Base-by-base conservation (phyloP, 1,140 invertebrate species). In the Ephestia elutella region DNA sequence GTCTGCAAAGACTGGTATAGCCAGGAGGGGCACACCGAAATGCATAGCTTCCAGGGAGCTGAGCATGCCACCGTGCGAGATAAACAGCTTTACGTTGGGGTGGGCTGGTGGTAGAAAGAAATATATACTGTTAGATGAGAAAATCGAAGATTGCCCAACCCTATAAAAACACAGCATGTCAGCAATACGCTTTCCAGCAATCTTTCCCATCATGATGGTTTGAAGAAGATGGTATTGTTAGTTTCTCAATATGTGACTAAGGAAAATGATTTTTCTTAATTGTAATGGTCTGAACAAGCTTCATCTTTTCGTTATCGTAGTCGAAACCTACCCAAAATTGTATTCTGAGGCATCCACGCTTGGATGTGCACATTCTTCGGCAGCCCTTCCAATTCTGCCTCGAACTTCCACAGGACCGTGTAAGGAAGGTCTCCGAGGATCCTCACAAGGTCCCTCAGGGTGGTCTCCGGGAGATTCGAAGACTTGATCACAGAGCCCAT, bases 11-110 rank as follows among this genome's bases (percentile, higher is more conserved):
- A 94, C 72, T 8, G 93, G 93, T 54, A 93, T 85, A 21, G 89
- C 90, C 55, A 94, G 73, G 25, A 93, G 83, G 0, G 93, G 92
- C 7, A 91, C 90, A 5, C 86, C 90, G 32, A 87, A 89, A 28
- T 91, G 87, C 10, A 93, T 66, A 0, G 91, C 89, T 74, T 94
- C 93, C 63, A 90, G 81, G 0, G 89, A 76, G 21, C 92, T 92
- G n/a, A 92, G 81, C 13, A 91, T 78, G 0, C 93, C 93, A 53
- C 92, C 92, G 65, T 93, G 92, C 5, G 90, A 92, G n/a, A 94
- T 90, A 64, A 94, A 93, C 1, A 92, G 56, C 65, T 90, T 90
- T 0, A 74, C 30, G 53, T 79, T 76, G 8, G 66, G 65, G 49
- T 79, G 76, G 5, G 68, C 76, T 76, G 67, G 7, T 2, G 67